phyloP scores from a whole-genome alignment of 2,888 invertebrate genomes.

The Ectemnius cavifrons region DNA sequence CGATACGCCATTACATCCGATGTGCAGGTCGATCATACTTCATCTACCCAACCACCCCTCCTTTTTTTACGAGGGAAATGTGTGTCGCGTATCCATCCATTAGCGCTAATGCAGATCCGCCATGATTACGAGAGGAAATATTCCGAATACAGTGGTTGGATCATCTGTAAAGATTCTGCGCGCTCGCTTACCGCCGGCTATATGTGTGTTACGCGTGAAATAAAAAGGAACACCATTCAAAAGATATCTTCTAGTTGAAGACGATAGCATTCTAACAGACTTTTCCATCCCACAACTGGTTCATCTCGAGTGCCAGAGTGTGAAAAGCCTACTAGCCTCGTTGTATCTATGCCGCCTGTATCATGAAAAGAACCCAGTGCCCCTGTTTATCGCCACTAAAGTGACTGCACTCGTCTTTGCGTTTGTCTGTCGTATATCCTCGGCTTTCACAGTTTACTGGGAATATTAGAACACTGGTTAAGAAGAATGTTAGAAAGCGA shows the following conservation, averaged over 20 bases:
- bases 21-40: background rate
- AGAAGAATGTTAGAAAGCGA: too few relatives aligned
- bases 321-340: conserved; percentile 6
- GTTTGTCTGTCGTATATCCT: too few relatives aligned
- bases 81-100: too few relatives aligned
- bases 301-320: conserved; percentile 1
- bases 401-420: conserved; percentile 17
- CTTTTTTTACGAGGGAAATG: background rate
- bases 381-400: too few relatives aligned
- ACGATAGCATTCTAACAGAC: background rate
- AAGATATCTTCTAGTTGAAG: background rate
- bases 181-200: background rate
- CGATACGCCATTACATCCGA: background rate
- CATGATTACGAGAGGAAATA: background rate
- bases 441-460: too few relatives aligned
- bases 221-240: background rate
- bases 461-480: too few relatives aligned
- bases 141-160: background rate
- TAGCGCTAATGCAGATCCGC: background rate
- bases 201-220: background rate
- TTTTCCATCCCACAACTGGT: background rate
- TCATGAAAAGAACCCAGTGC: too few relatives aligned
- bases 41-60: background rate
- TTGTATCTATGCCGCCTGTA: background rate
- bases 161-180: background rate